Base-by-base conservation (phyloP, 1,140 invertebrate species). In the Aphelenchoides fujianensis region DNA sequence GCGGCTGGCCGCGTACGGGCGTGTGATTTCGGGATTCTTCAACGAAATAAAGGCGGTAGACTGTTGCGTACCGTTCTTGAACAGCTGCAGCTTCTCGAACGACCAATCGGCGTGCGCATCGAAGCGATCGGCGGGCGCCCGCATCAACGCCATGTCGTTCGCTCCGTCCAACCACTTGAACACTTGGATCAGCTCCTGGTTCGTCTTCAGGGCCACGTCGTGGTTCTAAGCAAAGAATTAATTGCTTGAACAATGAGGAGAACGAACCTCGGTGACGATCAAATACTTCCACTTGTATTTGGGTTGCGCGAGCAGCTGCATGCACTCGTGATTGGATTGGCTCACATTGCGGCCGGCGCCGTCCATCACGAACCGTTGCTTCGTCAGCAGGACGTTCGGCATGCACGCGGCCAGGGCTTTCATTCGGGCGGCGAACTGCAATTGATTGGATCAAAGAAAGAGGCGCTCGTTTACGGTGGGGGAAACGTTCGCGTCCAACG, bases 241-340 rank as follows among this genome's bases (percentile, higher is more conserved):
- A 66, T 41, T 23, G 16, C 36, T 31, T 55, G 59, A n/a, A n/a
- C 16, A 0, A 61, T 1, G 2, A 16, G 1, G 36, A 2, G 37
- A 16, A 12, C 53, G 2, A n/a, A 66, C 72, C 59, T 75, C 72
- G 32, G 76, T 32, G 48, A 70, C 35, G 3, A 67, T 30, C 32
- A 73, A 34, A 67, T 73, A 75, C 7, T 75, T 75, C 72, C 74
- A 75, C n/a, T 59, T 27, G 28, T 31, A 74, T 16, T 52, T 9
- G 1, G 9, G n/a, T 5, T 37, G 35, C 3, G 5, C 37, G 36
- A 75, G 68, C 27, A 63, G 35, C n/a, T 76, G 53, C 23, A 72
- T n/a, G 41, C 74, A 75, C 63, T 75, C 74, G 28, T 63, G 34
- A 35, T 74, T 37, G 1, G 53, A 52, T 7, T 19, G 19, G 48